Base-by-base conservation (phyloP, 2,797 vertebrate species). In the Avahi laniger region DNA sequence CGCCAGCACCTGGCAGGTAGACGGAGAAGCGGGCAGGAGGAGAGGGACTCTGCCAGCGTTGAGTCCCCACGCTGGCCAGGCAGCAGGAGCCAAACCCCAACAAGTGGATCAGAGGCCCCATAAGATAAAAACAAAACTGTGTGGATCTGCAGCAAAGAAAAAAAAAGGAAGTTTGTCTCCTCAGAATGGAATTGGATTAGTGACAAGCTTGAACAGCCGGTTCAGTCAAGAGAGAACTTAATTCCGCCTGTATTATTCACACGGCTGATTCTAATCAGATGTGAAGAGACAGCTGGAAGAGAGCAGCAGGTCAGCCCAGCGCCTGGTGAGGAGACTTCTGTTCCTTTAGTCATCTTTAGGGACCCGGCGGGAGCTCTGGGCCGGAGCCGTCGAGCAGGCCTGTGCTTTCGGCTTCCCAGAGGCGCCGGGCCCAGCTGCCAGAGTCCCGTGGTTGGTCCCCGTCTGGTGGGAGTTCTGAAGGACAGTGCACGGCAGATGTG, bases 251-350 rank as follows among this genome's bases (percentile, higher is more conserved):
- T 26, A 22, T 70, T 95, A 13, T 95, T 78, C 94, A 2, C 0
- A 2, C 0, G 13, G 81, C 82, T 70, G 79, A 17, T 88, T 95
- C 69, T 67, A 75, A 81, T 75, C 5, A 11, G 97, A 48, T 81
- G 89, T 41, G 85, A 93, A 93, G 30, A 92, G 81, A 92, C 95
- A 93, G 95, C 96, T 94, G 95, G 93, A 65, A 80, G 92, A 67
- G 88, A 89, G 94, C 72, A 41, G 86, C 10, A 0, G 20, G 85
- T 94, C 95, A 89, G 87, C 57, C 91, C 0, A 0, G 2, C 1
- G 76, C 30, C 95, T 22, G 1, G 22, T 33, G 86, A 70, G 91
- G 88, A 93, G 72, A 35, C 89, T 67, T 48, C 24, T 46, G 46
- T 94, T 89, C 59, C 14, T 3, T 22, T 12, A 70, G 80, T 69